Base-by-base conservation (phyloP, 2,888 invertebrate genomes). In the Polyommatus iphigenia region DNA sequence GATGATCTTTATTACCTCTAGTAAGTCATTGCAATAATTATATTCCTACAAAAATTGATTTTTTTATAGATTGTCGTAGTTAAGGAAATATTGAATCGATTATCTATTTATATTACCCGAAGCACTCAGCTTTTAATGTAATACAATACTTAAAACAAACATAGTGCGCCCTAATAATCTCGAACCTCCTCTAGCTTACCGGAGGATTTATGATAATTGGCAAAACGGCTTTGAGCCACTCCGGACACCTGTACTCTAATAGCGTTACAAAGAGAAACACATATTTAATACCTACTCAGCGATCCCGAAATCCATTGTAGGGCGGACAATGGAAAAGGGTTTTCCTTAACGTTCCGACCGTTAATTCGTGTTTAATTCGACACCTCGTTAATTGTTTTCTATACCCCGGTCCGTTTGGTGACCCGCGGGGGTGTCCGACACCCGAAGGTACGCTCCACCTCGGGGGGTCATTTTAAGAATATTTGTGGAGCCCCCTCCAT, bases 281-380 rank as follows among this genome's bases (percentile, higher is more conserved):
- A 90, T 91, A 91, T 92, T 92, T 92, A 93, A 93, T 92, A 91
- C 77, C 77, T 72, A 72, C 90, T 92, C 90, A 91, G 90, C 91
- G 91, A 91, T 92, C 91, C 92, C 88, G 86, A 93, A 91, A 92
- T 92, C 92, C 92, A 92, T 91, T 90, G 91, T 90, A 89, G 90
- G 90, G 87, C 87, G 88, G 86, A 91, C 92, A 94, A 93, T 93
- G 92, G 92, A 90, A 91, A 93, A 93, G 93, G 94, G 92, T 90
- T 91, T 91, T 92, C 92, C 92, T 92, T 92, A 91, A 92, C 91
- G 91, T 90, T 89, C 87, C 85, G 87, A 90, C 88, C 92, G 92
- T 91, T 94, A 94, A 94, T 92, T 93, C 91, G 92, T 90, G 92
- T 94, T 91, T 94, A 94, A 94, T 94, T 94, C 94, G 94, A 94